Base-by-base conservation (phyloP, 2,888 invertebrate genomes). In the Seira ritae region DNA sequence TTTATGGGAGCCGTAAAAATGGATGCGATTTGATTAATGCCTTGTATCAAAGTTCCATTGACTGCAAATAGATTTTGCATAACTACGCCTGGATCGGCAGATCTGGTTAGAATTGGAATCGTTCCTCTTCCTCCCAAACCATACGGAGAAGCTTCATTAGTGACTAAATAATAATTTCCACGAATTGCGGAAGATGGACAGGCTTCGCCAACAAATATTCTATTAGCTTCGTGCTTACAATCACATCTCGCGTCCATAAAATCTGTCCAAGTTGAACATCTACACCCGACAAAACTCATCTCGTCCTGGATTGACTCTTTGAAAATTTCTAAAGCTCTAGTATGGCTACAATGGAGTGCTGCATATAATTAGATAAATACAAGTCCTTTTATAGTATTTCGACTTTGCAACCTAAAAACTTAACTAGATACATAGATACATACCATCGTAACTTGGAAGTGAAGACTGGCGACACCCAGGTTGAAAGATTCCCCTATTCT, bases 321-420 rank as follows among this genome's bases (percentile, higher is more conserved):
- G 62, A 78, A 87, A 1, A 87, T 69, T 70, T 87, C 82, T 17
- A 87, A 50, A 20, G 87, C 78, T 42, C 87, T 71, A 6, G 50
- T 42, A 65, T 87, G 87, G 31, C 87, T 87, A 77, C 87, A 87
- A 24, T 84, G 84, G 60, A 87, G 82, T 15, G 85, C 80, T 85
- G 42, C 55, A 46, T 6, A 6, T 46, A 17, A 66, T 37, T 42
- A 20, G 22, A 67, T 3, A 24, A 55, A n/a, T 23, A 23, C 1
- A 55, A 76, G n/a, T 10, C 4, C n/a, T 62, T 62, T 62, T 4
- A 17, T 62, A 10, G 62, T 23, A 22, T 67, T 17, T 8, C 17
- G 10, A 10, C 22, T 20, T 15, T 20, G n/a, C 20, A 62, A n/a
- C n/a, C n/a, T n/a, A n/a, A n/a, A n/a, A n/a, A n/a, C n/a, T n/a